These are phyloP conservation scores for Drosophila gaucha DNA, from an alignment of 2,888 invertebrate species.

Conservation along the genomic window DNA sequence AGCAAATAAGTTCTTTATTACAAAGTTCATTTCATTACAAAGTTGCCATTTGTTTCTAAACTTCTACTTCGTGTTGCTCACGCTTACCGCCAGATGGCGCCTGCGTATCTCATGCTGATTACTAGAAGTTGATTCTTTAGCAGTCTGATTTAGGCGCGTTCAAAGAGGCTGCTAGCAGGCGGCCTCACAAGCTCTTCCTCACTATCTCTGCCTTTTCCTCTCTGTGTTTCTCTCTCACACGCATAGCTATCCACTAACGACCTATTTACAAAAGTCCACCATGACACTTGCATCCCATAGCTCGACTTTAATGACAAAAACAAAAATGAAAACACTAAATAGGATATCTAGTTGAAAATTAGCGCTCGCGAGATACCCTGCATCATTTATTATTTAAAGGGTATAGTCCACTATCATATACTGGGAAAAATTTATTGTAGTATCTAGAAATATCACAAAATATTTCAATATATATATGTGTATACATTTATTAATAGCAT, in stretches of 20 bases:
- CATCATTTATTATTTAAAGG: too few relatives aligned
- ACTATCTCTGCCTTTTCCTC: not conserved
- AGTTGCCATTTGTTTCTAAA: not conserved
- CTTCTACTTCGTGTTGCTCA: not conserved
- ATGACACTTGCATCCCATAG: conserved; percentile 28
- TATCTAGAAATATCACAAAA: not conserved
- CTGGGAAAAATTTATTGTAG: not conserved
- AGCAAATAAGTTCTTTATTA: not conserved
- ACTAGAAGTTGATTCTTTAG: conserved; percentile 39
- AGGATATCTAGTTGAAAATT: not conserved
- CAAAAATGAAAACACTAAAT: conserved; percentile 1
- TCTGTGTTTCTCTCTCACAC: not conserved
- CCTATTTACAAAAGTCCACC: conserved; percentile 35
- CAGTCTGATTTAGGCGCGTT: conserved; percentile 20
- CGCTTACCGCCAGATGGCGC: conserved; percentile 37
- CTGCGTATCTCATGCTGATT: conserved; percentile 34
- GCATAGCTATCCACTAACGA: conserved; percentile 7
- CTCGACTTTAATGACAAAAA: conserved; percentile 33
- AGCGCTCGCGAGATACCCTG: not conserved
- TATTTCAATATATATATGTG: not conserved
- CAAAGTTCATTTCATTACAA: not conserved
- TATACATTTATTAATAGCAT: too few relatives aligned
- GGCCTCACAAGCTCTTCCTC: not conserved
- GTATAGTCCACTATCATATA: not conserved
- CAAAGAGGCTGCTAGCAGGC: conserved; percentile 6